A percentile compares a stretch with the other conserved stretches of the same genome.
Conservation (phyloP, 2,888 invertebrate species). For the Zaprionus lineosus region DNA sequence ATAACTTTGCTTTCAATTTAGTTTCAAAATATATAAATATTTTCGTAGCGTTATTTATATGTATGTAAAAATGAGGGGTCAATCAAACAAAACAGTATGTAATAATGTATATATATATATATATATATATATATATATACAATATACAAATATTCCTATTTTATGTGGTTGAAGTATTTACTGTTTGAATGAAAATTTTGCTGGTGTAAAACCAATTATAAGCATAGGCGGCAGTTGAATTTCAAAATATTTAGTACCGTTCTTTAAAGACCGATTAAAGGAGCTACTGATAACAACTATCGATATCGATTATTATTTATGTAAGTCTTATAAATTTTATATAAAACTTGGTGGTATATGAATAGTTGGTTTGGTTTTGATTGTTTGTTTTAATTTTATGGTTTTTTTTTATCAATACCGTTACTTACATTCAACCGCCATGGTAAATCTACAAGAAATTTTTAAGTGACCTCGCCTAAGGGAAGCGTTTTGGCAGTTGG, state of each 20-base stretch:
- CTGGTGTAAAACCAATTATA: constrained; percentile 37
- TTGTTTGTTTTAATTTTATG: constrained; percentile 24
- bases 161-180: constrained; percentile 27
- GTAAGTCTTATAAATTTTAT: no score
- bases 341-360: constrained; percentile 75
- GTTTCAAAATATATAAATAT: no score
- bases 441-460: constrained; percentile 60
- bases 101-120: no score
- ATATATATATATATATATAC: no score
- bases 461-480: constrained; percentile 55
- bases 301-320: constrained; percentile 24
- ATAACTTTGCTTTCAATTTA: no score
- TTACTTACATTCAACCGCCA: constrained; percentile 69
- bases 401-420: constrained; percentile 21
- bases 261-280: constrained; percentile 7
- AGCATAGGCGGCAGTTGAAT: constrained; percentile 46
- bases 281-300: constrained; percentile 4
- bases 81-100: no score
- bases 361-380: constrained; percentile 49
- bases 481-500: constrained; percentile 76
- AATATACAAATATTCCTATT: no score
- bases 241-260: constrained; percentile 3
- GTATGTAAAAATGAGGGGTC: no score
- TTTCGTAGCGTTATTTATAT: constrained; percentile 45
- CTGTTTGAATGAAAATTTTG: constrained; percentile 26